phyloP scores from a whole-genome alignment of 2,113 vertebrate genomes.

The Cyprinodon variegatus region DNA sequence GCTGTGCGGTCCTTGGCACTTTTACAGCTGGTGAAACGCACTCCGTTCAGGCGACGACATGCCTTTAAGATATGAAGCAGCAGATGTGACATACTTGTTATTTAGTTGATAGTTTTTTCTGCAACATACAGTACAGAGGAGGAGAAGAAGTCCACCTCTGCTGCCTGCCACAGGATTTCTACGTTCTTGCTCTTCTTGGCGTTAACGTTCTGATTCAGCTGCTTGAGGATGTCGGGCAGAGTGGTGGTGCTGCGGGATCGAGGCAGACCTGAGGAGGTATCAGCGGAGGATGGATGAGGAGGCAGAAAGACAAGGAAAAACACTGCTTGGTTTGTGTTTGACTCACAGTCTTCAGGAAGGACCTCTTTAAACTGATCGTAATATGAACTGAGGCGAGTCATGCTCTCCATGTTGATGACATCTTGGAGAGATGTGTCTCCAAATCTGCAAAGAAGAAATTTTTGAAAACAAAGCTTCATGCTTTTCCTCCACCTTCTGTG shows the following conservation, averaged over 20 bases:
- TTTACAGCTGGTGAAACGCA: constrained; percentile 98
- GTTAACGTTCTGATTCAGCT: constrained; percentile 91
- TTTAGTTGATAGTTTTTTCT: background rate
- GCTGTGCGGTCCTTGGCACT: constrained; percentile 98
- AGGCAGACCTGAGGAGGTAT: constrained; percentile 85
- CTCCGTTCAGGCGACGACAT: constrained; percentile 93
- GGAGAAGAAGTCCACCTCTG: constrained; percentile 84
- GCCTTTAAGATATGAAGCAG: constrained; percentile 72
- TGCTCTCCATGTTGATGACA: constrained; percentile 92
- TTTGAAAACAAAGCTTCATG: background rate
- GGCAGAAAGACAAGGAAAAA: background rate
- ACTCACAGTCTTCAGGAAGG: constrained; percentile 97
- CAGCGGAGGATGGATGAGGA: background rate
- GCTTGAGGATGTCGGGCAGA: constrained; percentile 91
- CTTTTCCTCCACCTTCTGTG: background rate
- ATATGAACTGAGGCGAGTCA: constrained; percentile 92
- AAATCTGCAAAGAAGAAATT: constrained; percentile 80
- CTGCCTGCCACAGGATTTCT: constrained; percentile 97
- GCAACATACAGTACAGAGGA: background rate
- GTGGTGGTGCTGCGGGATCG: constrained; percentile 91
- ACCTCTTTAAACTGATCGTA: constrained; percentile 99
- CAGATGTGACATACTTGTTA: background rate
- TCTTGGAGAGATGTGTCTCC: constrained; percentile 97
- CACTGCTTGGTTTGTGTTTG: background rate
- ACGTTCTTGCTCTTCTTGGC: constrained; percentile 97